These are phyloP conservation scores for Drosophila leontia DNA, from an alignment of 1,140 invertebrate species.

Conservation along the genomic window DNA sequence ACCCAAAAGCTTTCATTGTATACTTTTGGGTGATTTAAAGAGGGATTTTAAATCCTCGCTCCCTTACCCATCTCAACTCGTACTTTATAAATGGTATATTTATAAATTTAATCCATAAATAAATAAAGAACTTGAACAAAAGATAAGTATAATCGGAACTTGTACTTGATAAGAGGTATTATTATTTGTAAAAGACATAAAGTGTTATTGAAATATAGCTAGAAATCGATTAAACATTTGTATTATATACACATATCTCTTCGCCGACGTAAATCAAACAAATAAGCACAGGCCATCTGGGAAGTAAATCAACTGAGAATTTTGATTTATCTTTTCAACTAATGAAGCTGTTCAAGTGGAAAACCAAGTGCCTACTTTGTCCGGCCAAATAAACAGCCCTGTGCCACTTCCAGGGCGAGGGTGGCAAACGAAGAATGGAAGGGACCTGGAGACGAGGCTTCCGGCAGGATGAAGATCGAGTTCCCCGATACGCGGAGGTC, in stretches of 20 bases:
- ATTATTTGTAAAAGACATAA: background rate
- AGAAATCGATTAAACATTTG: background rate
- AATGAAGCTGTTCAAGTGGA: slow-evolving; percentile 64
- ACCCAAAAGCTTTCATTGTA: background rate
- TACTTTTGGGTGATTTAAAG: too few relatives aligned
- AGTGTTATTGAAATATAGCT: background rate
- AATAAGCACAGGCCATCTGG: slow-evolving; percentile 42
- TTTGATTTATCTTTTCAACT: slow-evolving; percentile 55
- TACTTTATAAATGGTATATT: background rate
- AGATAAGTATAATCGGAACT: background rate
- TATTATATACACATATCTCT: background rate
- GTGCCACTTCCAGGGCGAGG: slow-evolving; percentile 1
- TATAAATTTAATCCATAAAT: background rate
- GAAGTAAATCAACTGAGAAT: slow-evolving; percentile 46
- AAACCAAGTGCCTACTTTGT: slow-evolving; percentile 45
- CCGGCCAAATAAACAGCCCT: slow-evolving; percentile 43
- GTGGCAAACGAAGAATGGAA: slow-evolving; percentile 19
- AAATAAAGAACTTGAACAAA: background rate
- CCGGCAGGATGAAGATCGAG: slow-evolving; percentile 61
- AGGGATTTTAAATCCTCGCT: background rate
- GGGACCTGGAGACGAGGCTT: slow-evolving; percentile 25
- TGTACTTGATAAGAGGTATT: background rate
- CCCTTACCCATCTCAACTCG: background rate
- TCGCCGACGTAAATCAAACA: slow-evolving; percentile 10
- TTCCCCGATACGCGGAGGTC: slow-evolving; percentile 35